Evolutionary conservation across 2,797 vertebrate genomes (phyloP), one percentile per base, ranked within the genome.

Genomic region (Varecia variegata): DNA sequence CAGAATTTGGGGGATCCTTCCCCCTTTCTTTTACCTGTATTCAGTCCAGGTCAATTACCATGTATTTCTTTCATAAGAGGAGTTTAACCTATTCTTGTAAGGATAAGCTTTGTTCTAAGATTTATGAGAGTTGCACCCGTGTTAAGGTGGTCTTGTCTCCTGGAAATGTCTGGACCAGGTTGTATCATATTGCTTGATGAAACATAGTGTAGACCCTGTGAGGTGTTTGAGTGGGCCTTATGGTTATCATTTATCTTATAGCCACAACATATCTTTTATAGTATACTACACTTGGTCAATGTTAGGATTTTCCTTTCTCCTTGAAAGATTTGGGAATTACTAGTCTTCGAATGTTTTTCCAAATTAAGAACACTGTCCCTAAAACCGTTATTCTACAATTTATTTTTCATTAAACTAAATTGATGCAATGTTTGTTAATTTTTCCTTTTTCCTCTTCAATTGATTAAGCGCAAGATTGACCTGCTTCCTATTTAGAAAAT

Each of bases 341-440:
- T 68, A n/a, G 40, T 65, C 18, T 52, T 92, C 60, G 40, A 73
- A 35, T 88, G 30, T 40, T 90, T 94, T 81, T 45, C 30, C 47
- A 96, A 96, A 93, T 84, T 52, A 93, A 92, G 38, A 91, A 23
- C 2, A 62, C 20, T 96, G 10, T 27, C 60, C n/a, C 50, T 87
- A 74, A 88, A 94, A 60, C 4, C 35, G 50, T 21, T 82, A 90
- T 90, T 45, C 45, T 58, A 15, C 60, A 85, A 93, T 90, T 92
- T 95, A 70, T 94, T 58, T 96, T 95, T 90, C 62, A 92, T 96
- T 96, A 93, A 96, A 90, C 32, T 90, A 94, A 95, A 94, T 7
- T 20, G 50, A 74, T 92, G 20, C 0, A 65, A 65, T 74, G 40
- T 95, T 97, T 94, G 17, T 25, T 94, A 93, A 96, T 95, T 97